phyloP scores from a whole-genome alignment of 2,888 invertebrate genomes.

The Thelaira solivaga region DNA sequence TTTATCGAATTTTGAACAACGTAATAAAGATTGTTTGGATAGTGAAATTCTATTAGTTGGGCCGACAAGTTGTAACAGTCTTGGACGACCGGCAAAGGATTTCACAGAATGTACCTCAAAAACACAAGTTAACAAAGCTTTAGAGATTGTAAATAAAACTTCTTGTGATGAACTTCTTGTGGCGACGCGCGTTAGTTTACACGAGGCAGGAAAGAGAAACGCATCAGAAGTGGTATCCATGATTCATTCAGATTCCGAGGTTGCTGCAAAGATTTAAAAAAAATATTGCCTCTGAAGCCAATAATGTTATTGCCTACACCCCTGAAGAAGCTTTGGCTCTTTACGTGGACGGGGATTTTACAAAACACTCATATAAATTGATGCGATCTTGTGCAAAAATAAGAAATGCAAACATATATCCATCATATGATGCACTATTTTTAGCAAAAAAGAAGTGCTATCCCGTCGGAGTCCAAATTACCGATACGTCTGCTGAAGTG shows the following conservation, averaged over 20 bases:
- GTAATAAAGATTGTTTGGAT: not conserved
- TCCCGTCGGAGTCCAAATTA: constrained; percentile 21
- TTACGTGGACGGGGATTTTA: constrained; percentile 25
- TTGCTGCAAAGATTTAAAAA: not conserved
- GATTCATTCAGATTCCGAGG: not conserved
- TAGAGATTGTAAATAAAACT: constrained; percentile 1
- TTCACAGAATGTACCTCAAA: constrained; percentile 1
- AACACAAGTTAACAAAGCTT: not conserved
- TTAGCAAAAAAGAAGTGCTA: constrained; percentile 18
- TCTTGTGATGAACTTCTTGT: not conserved
- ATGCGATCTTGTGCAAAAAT: constrained; percentile 11
- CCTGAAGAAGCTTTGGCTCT: constrained; percentile 25
- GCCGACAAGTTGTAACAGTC: not conserved
- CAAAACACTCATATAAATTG: constrained; percentile 1
- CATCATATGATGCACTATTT: not conserved
- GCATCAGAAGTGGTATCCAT: not conserved
- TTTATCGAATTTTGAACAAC: not conserved
- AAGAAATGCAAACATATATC: no score
- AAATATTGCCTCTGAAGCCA: not conserved
- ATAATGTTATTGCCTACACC: constrained; percentile 7
- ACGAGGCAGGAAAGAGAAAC: not conserved
- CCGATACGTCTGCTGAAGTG: constrained; percentile 9
- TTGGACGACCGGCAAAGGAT: not conserved
- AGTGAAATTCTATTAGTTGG: not conserved
- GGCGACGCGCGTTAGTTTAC: no score